These are phyloP conservation scores for Delichon dasypus DNA, from an alignment of 2,797 vertebrate genomes.

Conservation along the genomic window DNA sequence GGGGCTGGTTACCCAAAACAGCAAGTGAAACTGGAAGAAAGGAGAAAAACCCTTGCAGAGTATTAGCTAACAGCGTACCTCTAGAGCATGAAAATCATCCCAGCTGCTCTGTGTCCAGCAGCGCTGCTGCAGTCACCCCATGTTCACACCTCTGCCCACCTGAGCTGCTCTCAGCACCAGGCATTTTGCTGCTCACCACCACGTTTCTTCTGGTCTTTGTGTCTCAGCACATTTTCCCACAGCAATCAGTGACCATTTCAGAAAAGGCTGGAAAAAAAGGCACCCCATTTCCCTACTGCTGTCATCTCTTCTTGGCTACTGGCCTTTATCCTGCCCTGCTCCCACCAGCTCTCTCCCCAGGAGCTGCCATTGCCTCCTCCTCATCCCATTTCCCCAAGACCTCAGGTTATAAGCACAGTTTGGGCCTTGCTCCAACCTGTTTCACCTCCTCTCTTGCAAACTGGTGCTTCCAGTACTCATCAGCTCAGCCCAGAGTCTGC, in stretches of 20 bases:
- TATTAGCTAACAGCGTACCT: neutral
- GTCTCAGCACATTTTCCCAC: neutral
- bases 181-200: neutral
- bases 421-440: neutral
- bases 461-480: neutral
- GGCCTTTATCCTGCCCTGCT: neutral
- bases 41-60: neutral
- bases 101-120: fast-evolving
- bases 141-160: neutral
- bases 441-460: neutral
- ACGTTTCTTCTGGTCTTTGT: neutral
- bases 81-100: neutral
- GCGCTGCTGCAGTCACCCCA: neutral
- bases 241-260: neutral
- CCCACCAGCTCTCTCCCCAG: neutral
- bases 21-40: neutral
- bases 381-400: neutral
- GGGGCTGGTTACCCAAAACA: neutral
- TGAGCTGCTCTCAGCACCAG: neutral
- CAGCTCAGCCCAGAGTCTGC: neutral
- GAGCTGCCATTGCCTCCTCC: neutral
- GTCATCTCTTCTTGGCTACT: neutral
- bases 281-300: neutral
- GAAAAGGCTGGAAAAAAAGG: neutral
- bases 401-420: neutral